Evolutionary conservation across 1,140 invertebrate genomes (phyloP), one percentile per base, ranked within the genome.

Genomic region (Hyles euphorbiae): DNA sequence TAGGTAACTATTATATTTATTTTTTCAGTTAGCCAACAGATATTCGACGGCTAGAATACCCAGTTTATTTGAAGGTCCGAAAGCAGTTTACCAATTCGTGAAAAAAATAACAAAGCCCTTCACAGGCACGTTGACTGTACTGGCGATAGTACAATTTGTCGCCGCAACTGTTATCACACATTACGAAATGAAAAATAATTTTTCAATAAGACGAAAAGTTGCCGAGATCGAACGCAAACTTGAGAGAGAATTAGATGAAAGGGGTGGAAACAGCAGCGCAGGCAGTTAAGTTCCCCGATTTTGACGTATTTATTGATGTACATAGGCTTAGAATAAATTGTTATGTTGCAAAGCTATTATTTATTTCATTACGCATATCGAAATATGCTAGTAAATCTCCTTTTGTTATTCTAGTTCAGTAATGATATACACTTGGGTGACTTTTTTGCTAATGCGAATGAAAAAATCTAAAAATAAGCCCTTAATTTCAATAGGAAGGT

Each of bases 1-100:
- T n/a, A n/a, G n/a, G n/a, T 22, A 22, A 22, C 22, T 22, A 22
- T 22, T 22, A 22, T 22, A 0, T 22, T 22, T 47, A n/a, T 63
- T 63, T 58, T 89, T 87, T 56, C 75, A 92, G 91, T 63, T 90
- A 45, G 86, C 90, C 12, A 67, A 72, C 53, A 79, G 78, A 65
- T 87, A 82, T 69, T 57, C 72, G 47, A 87, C 87, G 32, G 79
- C 72, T 55, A 87, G 88, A 72, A 47, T 91, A 22, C 91, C 90
- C 5, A 59, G 76, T 3, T 53, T 88, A 5, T 51, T 54, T 32
- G 72, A 69, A n/a, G 87, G 90, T 10, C 53, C 65, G 5, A 86
- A 73, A 73, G 80, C 70, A 51, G 53, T 89, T 7, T 74, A 78
- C 3, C 62, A 76, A n/a, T 83, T 89, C 45, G 61, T 85, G 36